Conservation (phyloP, 2,113 vertebrate species). For the Malurus cyaneus region DNA sequence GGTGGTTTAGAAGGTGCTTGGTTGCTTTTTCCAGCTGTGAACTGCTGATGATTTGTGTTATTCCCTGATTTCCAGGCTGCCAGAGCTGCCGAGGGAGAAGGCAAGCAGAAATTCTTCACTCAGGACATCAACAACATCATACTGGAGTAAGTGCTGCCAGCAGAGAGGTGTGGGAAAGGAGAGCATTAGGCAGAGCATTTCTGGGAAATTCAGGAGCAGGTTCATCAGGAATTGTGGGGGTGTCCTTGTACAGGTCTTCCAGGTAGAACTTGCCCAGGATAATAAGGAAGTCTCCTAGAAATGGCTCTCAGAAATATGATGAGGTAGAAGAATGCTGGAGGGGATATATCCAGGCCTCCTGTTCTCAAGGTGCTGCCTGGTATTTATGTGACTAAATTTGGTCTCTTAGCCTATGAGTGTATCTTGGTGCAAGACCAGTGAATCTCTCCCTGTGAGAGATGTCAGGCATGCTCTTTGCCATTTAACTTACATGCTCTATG, state of each 20-base stretch:
- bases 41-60: slow-evolving; percentile 17
- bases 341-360: neutral
- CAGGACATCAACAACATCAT: slow-evolving; percentile 89
- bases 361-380: neutral
- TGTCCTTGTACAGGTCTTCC: neutral
- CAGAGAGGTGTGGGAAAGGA: neutral
- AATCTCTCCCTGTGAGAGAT: neutral
- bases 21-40: neutral
- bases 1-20: neutral
- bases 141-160: slow-evolving; percentile 82
- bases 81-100: slow-evolving; percentile 83
- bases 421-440: neutral
- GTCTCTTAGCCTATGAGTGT: neutral
- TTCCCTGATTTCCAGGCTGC: slow-evolving; percentile 78
- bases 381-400: neutral
- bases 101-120: slow-evolving; percentile 89
- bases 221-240: neutral
- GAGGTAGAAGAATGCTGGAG: neutral
- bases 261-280: neutral
- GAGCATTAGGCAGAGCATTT: neutral
- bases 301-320: neutral
- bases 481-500: neutral
- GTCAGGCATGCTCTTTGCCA: neutral
- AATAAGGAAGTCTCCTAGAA: neutral
- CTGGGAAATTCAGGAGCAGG: neutral